Base-by-base conservation (phyloP, 2,888 invertebrate genomes). In the Geotrupes spiniger region DNA sequence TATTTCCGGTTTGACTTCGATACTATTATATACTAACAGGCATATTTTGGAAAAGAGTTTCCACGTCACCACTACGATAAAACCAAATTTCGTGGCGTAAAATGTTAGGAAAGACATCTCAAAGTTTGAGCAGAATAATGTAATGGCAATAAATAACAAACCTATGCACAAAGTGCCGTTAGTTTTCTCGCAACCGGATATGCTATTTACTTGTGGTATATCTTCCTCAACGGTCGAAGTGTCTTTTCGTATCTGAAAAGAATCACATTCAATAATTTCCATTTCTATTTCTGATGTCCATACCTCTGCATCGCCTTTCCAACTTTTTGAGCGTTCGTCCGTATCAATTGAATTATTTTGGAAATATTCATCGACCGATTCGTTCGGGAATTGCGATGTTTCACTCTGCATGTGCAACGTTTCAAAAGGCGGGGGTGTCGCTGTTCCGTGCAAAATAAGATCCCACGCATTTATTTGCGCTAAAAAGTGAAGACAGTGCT, bases 391-490 rank as follows among this genome's bases (percentile, higher is more conserved):
- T 40, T 51, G 50, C 8, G 33, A 29, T 4, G 45, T 37, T 25
- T 42, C 42, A 17, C 21, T 39, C 15, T 46, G 42, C 11, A 40
- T 41, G 15, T 49, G 43, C 9, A 29, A 21, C 6, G 43, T 39
- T 42, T 60, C 55, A 4, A 54, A 56, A 10, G 58, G 74, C 16
- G 79, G 73, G 1, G 75, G 72, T 6, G 75, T 76, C 26, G 76
- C 83, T 1, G 91, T 91, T 31, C 92, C 92, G 72, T 89, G 88
- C 69, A 92, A 83, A 64, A 88, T 84, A 64, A 91, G 72, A 70
- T 87, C 84, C 91, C 91, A 92, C 60, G 87, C 85, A 41, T 83
- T 80, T 48, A 91, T 74, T 63, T 82, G 81, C 62, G 68, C 68
- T 71, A 59, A 55, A 65, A 65, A 21, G n/a, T n/a, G n/a, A n/a